These are phyloP conservation scores for Muscicapa striata DNA, from an alignment of 2,797 vertebrate genomes.

Conservation along the genomic window DNA sequence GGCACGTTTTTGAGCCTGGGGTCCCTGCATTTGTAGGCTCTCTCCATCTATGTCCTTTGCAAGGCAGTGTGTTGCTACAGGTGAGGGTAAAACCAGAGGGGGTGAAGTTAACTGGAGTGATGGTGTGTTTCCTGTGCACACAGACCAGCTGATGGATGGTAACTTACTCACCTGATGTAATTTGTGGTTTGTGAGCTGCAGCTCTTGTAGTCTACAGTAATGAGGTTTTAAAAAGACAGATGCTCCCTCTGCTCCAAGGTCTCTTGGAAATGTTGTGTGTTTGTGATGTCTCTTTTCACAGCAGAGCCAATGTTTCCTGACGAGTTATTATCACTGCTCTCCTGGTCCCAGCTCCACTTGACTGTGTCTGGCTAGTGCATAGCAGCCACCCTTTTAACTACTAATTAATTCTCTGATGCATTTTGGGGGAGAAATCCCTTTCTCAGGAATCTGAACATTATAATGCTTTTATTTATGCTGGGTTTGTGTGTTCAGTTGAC, in stretches of 20 bases:
- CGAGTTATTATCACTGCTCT: neutral
- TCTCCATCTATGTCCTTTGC: neutral
- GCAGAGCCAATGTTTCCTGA: neutral
- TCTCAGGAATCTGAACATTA: neutral
- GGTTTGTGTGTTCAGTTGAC: neutral
- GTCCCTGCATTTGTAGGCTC: neutral
- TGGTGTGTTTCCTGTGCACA: neutral
- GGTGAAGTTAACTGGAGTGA: neutral
- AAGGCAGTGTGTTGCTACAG: neutral
- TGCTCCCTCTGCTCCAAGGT: conserved; percentile 49
- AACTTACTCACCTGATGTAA: conserved; percentile 50
- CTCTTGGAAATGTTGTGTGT: conserved; percentile 15
- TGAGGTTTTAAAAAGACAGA: conserved; percentile 63
- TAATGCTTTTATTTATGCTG: neutral
- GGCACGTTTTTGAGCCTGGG: neutral
- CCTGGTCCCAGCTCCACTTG: neutral
- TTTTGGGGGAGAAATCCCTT: neutral
- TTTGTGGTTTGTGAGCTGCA: conserved; percentile 51
- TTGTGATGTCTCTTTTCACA: conserved; percentile 50
- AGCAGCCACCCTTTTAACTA: neutral
- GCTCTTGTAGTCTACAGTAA: conserved; percentile 8
- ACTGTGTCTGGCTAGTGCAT: neutral
- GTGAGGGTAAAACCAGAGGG: neutral
- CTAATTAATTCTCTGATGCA: neutral
- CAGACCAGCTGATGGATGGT: conserved; percentile 27